phyloP scores from a whole-genome alignment of 53 echinoderm and acorn worm genomes.

The Arbacia lixula region DNA sequence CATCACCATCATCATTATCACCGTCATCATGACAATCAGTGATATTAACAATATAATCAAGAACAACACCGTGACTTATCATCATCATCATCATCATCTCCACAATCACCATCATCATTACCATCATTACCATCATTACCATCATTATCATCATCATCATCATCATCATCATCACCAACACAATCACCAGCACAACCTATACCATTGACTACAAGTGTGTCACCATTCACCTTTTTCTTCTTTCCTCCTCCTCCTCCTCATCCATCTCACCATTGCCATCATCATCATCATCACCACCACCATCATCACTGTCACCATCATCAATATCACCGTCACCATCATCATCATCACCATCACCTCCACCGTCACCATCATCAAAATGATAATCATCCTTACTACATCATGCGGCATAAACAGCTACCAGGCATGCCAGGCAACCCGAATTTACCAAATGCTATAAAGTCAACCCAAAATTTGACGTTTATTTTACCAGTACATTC shows the following conservation, averaged over 20 bases:
- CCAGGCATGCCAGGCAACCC: too few species aligned
- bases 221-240: too few species aligned
- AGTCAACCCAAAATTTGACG: too few species aligned
- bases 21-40: slow-evolving; percentile 33
- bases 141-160: slow-evolving; percentile 3
- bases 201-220: not conserved
- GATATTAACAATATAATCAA: slow-evolving; percentile 26
- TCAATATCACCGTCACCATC: not conserved
- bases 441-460: too few species aligned
- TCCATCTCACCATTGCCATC: not conserved
- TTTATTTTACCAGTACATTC: too few species aligned
- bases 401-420: too few species aligned
- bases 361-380: too few species aligned
- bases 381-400: too few species aligned
- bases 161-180: not conserved
- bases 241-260: too few species aligned
- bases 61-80: slow-evolving; percentile 27
- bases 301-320: not conserved
- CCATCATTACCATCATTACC: not conserved
- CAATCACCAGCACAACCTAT: not conserved
- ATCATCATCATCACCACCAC: slow-evolving; percentile 16
- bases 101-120: slow-evolving; percentile 33
- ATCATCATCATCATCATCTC: slow-evolving; percentile 41
- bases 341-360: slow-evolving; percentile 5
- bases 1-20: too few species aligned